These are phyloP conservation scores for Callospermophilus lateralis DNA, from an alignment of 2,113 vertebrate species.

Conservation along the genomic window DNA sequence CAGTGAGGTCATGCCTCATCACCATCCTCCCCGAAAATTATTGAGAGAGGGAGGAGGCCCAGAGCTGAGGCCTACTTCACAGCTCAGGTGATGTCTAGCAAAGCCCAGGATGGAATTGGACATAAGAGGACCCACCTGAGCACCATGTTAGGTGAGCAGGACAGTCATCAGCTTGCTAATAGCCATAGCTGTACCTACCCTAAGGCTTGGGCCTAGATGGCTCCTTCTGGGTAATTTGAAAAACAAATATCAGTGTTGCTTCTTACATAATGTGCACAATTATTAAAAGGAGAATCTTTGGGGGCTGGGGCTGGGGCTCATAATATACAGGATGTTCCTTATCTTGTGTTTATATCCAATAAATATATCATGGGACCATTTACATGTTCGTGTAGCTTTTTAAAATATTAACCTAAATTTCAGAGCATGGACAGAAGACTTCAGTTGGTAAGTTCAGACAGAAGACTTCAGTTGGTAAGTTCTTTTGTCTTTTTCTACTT, in stretches of 20 bases:
- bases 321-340: neutral
- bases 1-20: no score
- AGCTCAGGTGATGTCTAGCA: neutral
- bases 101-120: neutral
- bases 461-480: neutral
- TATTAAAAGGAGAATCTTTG: neutral
- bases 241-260: neutral
- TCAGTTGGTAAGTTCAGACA: no score
- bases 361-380: neutral
- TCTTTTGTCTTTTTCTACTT: neutral
- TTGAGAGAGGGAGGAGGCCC: no score
- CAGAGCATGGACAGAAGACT: neutral
- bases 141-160: neutral
- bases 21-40: no score
- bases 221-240: neutral
- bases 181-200: no score
- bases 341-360: neutral
- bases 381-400: neutral
- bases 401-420: neutral
- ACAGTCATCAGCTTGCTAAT: neutral
- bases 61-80: no score
- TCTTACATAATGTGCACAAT: neutral
- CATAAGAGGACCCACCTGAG: no score
- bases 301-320: no score
- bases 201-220: neutral